A percentile compares a stretch with the other conserved stretches of the same genome.
These are phyloP conservation scores for Acronicta psi DNA, from an alignment of 2,888 invertebrate species.

Conservation along the genomic window DNA sequence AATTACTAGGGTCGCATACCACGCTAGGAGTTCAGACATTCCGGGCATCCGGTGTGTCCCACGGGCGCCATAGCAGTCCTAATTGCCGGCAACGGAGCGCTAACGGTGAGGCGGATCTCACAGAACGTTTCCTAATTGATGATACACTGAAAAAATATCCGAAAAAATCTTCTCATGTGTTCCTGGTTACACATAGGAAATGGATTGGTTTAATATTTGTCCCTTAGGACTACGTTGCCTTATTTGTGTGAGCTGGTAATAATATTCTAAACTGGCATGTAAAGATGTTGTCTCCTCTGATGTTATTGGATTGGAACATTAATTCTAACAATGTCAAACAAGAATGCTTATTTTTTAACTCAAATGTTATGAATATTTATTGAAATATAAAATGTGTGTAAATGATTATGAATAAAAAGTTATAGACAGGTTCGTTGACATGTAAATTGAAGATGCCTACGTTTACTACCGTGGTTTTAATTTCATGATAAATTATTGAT, in stretches of 20 bases:
- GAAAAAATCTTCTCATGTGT: slow-evolving; percentile 70
- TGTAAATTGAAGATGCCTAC: slow-evolving; percentile 23
- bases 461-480: slow-evolving; percentile 16
- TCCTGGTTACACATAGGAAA: slow-evolving; percentile 77
- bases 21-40: slow-evolving; percentile 68
- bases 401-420: slow-evolving; percentile 30
- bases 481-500: slow-evolving; percentile 29
- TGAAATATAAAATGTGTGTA: slow-evolving; percentile 8
- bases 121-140: slow-evolving; percentile 70
- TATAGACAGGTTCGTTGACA: slow-evolving; percentile 26
- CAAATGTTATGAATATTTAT: too few species aligned
- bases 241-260: slow-evolving; percentile 41
- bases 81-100: slow-evolving; percentile 70
- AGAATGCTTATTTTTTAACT: slow-evolving; percentile 34
- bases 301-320: slow-evolving; percentile 40
- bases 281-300: slow-evolving; percentile 8
- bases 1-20: slow-evolving; percentile 81
- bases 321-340: slow-evolving; percentile 47
- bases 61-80: slow-evolving; percentile 69
- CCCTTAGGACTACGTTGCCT: slow-evolving; percentile 60
- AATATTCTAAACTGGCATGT: slow-evolving; percentile 20
- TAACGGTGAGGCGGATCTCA: slow-evolving; percentile 73
- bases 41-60: slow-evolving; percentile 72
- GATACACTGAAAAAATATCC: slow-evolving; percentile 60
- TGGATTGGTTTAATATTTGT: slow-evolving; percentile 45